Evolutionary conservation across 2,113 vertebrate genomes (phyloP), one percentile per base, ranked within the genome.

Genomic region (Periophthalmus modestus): DNA sequence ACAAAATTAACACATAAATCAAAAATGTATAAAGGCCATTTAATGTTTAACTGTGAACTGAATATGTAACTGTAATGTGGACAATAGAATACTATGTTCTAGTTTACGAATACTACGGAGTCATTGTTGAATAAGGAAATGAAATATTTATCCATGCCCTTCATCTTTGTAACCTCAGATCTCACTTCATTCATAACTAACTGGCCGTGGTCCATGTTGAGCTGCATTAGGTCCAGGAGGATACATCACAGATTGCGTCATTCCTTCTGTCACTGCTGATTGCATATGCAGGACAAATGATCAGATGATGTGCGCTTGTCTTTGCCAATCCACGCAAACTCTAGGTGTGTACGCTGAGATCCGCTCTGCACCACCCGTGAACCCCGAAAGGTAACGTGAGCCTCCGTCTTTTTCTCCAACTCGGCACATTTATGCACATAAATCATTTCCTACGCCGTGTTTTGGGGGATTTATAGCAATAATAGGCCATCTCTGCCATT

Each of bases 401-500:
- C 85, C 87, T 23, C 82, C 50, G 80, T 87, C 87, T 91, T 89
- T 88, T 90, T 87, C 86, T 85, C 84, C 28, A 62, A 85, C 84
- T 79, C 86, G 74, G 88, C 82, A 79, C 80, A 85, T 91, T 93
- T 91, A 91, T 90, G 88, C 88, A 90, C 89, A 91, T 92, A 92
- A 92, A 92, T 93, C 88, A 93, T 93, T 93, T 93, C 90, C 90
- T 93, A 89, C 71, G 46, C 91, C 78, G 82, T 92, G 90, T 92
- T 93, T 94, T 89, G 86, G 84, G 86, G 83, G 87, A 91, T 91
- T 92, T 92, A 83, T 83, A 89, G 88, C 79, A 91, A 93, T 93
- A 92, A 92, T 90, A 90, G 89, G 80, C 89, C 82, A 90, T 90
- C 82, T 85, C 83, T 92, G 86, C 91, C 88, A 90, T 88, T 92